Base-by-base conservation (phyloP, 2,888 invertebrate genomes). In the Rhogogaster chlorosoma region DNA sequence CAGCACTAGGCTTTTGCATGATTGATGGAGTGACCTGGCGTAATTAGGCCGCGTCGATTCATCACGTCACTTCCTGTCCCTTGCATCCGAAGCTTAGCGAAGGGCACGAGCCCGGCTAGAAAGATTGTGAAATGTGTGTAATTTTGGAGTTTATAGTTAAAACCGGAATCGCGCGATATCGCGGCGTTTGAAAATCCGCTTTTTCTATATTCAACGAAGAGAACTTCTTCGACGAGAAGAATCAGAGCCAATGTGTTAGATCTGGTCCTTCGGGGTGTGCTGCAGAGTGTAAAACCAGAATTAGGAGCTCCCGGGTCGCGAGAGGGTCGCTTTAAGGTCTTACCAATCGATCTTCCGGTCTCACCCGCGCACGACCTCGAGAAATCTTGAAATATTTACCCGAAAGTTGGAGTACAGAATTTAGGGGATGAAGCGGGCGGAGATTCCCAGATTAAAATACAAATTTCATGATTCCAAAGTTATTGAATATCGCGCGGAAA, bases 41-140 rank as follows among this genome's bases (percentile, higher is more conserved):
- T 86, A 88, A 87, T 88, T 88, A 88, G 85, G 83, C 85, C 61
- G 77, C 85, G 49, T 84, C 86, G 86, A 86, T 87, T 88, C 86
- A 86, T 85, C 85, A 85, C 85, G 86, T 85, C 77, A 84, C 85
- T 87, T 86, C 82, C 86, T 77, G 86, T 86, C 85, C 71, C 84
- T 86, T 83, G 83, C 32, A 84, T 86, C 70, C 57, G 29, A 36
- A 67, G 36, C 38, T 67, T 36, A 29, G n/a, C 82, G 42, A 45
- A 42, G 73, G 67, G 67, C 15, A 45, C 45, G 12, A 32, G 6
- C 6, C 18, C 2, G 67, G 26, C 0, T 10, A 9, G 2, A 10
- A 53, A 53, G 0, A 45, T 53, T 29, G 67, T 3, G 9, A 18
- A 29, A 26, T 3, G 22, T 64, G 12, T 7, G n/a, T 9, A 15